Base-by-base conservation (phyloP, 2,113 vertebrate genomes). In the Pycnonotus jocosus region DNA sequence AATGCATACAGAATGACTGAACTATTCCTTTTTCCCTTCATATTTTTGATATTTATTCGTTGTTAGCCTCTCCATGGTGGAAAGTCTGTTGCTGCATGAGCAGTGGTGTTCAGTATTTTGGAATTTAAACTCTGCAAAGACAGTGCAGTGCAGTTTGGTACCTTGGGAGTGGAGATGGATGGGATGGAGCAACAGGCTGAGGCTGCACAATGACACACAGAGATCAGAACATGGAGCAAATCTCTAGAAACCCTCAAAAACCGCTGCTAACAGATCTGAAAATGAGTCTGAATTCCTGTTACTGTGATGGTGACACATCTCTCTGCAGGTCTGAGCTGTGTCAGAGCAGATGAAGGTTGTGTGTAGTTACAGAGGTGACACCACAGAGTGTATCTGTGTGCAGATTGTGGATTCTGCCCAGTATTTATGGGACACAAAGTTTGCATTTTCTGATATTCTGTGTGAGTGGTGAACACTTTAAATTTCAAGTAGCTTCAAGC, bases 51-150 rank as follows among this genome's bases (percentile, higher is more conserved):
- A 25, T 27, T 71, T 31, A 38, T 57, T 64, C 15, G 4, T 35
- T 47, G 12, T n/a, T 53, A 60, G 5, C 2, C 4, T 38, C 27
- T 48, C 21, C 4, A 1, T 6, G n/a, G 28, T 13, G 5, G 15
- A 11, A 90, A 44, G 33, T 23, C 64, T 69, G 8, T 21, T 51
- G 13, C 10, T 69, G 23, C 37, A 23, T 2, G 12, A 66, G 21
- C 10, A n/a, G 61, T 35, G 20, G 7, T 35, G 18, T 22, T 30
- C 28, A 28, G 35, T 30, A 21, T 64, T 85, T 70, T 50, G 25
- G 30, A 61, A 33, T 17, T 88, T 31, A 37, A 70, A 8, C 17
- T 42, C 30, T 57, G 27, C 15, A 37, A 61, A 13, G n/a, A 18
- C 23, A 25, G 5, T 51, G 14, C 15, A 33, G 18, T 35, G 35